Evolutionary conservation across 1,140 invertebrate genomes (phyloP).

Genomic region (Ephestia elutella): DNA sequence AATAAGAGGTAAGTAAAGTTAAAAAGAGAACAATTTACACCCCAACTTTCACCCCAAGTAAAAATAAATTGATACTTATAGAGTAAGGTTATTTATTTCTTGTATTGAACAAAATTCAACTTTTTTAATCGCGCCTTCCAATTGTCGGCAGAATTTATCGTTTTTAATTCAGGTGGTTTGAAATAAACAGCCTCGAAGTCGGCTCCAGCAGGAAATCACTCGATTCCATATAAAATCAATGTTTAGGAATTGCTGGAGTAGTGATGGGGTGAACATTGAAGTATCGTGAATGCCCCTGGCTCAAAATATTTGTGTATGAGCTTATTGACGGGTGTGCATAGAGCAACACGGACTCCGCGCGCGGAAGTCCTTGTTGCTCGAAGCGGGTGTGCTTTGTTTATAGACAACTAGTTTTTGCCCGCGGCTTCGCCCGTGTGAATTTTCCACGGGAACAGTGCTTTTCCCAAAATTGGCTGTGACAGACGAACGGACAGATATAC

Average conservation of each 20-base stretch:
- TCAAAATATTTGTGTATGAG: no score
- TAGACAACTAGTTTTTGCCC: no score
- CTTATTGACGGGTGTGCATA: no score
- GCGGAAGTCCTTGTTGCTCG: no score
- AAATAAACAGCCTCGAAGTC: conserved; percentile 16
- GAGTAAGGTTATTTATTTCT: neutral
- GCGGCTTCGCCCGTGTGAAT: no score
- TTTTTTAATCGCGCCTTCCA: conserved; percentile 20
- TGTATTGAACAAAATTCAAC: conserved; percentile 7
- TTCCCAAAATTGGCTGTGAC: no score
- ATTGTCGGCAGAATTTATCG: conserved; percentile 21
- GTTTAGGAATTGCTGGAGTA: conserved; percentile 14
- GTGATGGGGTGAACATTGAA: conserved; percentile 1
- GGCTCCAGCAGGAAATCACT: conserved; percentile 18
- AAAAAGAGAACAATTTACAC: neutral
- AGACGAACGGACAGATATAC: no score
- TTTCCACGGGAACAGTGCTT: no score
- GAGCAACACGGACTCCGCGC: no score
- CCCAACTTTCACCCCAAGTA: neutral
- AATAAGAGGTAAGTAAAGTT: neutral
- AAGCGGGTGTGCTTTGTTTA: no score
- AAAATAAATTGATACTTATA: neutral
- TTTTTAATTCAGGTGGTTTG: conserved; percentile 22
- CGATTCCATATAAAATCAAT: conserved; percentile 22
- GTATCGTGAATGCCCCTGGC: conserved; percentile 4